Conservation (phyloP, 1,140 invertebrate species). For the Conus betulinus region DNA sequence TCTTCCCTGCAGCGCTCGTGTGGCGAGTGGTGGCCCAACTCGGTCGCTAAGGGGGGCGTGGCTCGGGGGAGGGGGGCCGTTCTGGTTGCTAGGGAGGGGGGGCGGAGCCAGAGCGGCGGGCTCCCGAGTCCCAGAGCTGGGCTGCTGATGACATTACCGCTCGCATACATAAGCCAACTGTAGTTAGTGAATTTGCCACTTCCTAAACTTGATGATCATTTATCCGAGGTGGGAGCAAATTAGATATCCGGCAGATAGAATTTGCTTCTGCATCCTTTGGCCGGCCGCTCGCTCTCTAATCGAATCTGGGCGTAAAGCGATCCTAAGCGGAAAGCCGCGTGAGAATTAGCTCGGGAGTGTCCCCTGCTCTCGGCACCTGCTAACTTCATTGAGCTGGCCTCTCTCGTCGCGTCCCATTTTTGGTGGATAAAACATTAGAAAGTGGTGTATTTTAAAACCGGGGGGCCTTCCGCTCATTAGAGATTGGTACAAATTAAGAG, state of each 20-base stretch:
- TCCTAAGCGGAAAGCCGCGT: conserved; percentile 36
- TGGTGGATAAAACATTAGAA: conserved; percentile 8
- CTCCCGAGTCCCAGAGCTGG: conserved; percentile 2
- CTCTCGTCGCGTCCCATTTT: background rate
- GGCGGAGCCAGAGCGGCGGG: background rate
- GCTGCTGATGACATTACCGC: conserved; percentile 35
- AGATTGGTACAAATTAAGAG: conserved; percentile 21
- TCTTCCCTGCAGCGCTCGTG: background rate
- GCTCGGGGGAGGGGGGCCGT: background rate
- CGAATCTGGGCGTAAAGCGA: conserved; percentile 38
- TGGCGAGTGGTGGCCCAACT: background rate
- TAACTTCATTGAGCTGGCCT: conserved; percentile 25
- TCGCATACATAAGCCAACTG: conserved; percentile 41
- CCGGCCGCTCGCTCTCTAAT: conserved; percentile 37
- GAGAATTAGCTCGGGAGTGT: conserved; percentile 34
- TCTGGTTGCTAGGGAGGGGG: background rate
- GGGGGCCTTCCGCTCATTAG: background rate
- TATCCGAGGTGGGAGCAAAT: conserved; percentile 40
- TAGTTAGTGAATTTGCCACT: conserved; percentile 41
- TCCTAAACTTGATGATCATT: conserved; percentile 43
- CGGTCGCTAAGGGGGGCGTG: conserved; percentile 15
- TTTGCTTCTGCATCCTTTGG: conserved; percentile 41
- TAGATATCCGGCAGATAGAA: conserved; percentile 43
- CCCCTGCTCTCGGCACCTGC: background rate
- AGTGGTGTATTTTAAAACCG: background rate